A percentile compares a stretch with the other conserved stretches of the same genome.
phyloP scores from a whole-genome alignment of 2,888 invertebrate genomes.

The Fabriciana adippe region DNA sequence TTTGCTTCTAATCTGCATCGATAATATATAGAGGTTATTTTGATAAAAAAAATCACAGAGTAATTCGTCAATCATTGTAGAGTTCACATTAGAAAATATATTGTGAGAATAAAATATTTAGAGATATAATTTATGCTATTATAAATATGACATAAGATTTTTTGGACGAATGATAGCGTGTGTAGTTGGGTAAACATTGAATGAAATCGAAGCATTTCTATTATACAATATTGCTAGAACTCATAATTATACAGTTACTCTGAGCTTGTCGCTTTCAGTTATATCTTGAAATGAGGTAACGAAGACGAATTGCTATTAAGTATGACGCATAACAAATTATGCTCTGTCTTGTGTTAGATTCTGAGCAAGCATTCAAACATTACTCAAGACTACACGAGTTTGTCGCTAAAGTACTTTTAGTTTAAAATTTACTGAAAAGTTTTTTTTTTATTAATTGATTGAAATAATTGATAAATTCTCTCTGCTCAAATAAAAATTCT shows the following conservation, averaged over 20 bases:
- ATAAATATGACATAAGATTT: background rate
- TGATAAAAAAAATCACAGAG: too few species aligned
- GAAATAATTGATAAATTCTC: too few species aligned
- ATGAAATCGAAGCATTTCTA: conserved; percentile 21
- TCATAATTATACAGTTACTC: conserved; percentile 41
- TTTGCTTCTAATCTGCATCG: too few species aligned
- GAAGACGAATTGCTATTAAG: conserved; percentile 51
- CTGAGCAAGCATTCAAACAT: conserved; percentile 27
- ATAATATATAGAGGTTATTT: too few species aligned
- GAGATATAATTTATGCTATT: too few species aligned
- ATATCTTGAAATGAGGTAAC: conserved; percentile 45
- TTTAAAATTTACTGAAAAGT: background rate
- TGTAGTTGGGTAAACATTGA: background rate
- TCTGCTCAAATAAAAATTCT: too few species aligned
- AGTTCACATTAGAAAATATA: too few species aligned
- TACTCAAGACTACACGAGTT: conserved; percentile 13
- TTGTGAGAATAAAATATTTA: too few species aligned
- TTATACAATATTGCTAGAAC: conserved; percentile 32
- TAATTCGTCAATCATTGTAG: too few species aligned
- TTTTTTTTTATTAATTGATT: too few species aligned
- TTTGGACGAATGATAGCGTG: background rate
- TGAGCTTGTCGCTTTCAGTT: conserved; percentile 43
- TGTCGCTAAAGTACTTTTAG: conserved; percentile 8
- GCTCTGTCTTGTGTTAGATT: conserved; percentile 34
- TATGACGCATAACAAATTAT: conserved; percentile 54